Evolutionary conservation across 2,888 invertebrate genomes (phyloP).

Genomic region (Phymatocera aterrima): DNA sequence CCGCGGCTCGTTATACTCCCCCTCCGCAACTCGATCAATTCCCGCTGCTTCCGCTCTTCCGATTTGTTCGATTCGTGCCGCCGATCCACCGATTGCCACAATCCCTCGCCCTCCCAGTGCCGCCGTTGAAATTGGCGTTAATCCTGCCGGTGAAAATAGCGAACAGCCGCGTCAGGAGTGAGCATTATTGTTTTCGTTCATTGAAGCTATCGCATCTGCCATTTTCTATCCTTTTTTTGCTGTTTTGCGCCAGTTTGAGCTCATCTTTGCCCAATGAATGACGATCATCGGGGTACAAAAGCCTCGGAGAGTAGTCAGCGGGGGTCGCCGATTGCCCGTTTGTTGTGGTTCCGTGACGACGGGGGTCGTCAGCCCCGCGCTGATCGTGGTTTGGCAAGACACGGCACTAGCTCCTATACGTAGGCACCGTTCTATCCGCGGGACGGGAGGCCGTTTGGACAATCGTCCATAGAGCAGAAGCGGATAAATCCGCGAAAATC

Average conservation of each 20-base stretch:
- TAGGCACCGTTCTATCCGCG: slow-evolving; percentile 28
- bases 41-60: not conserved
- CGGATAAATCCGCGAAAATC: slow-evolving; percentile 42
- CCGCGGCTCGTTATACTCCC: not conserved
- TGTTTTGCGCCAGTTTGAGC: not conserved
- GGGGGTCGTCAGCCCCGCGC: slow-evolving; percentile 18
- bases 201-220: too few species aligned
- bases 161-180: too few species aligned
- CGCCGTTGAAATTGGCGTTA: too few species aligned
- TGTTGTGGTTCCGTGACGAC: slow-evolving; percentile 12
- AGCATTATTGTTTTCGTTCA: too few species aligned
- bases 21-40: not conserved
- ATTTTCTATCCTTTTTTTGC: not conserved
- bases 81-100: not conserved
- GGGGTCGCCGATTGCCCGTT: slow-evolving; percentile 16
- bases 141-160: too few species aligned
- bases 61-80: not conserved
- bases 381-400: slow-evolving; percentile 33
- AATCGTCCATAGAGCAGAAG: slow-evolving; percentile 41
- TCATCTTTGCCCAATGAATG: not conserved
- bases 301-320: not conserved
- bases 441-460: slow-evolving; percentile 35
- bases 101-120: not conserved
- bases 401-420: not conserved
- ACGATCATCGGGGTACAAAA: not conserved